These are phyloP conservation scores for Dasypus novemcinctus DNA, from an alignment of 2,113 vertebrate genomes.

Conservation along the genomic window DNA sequence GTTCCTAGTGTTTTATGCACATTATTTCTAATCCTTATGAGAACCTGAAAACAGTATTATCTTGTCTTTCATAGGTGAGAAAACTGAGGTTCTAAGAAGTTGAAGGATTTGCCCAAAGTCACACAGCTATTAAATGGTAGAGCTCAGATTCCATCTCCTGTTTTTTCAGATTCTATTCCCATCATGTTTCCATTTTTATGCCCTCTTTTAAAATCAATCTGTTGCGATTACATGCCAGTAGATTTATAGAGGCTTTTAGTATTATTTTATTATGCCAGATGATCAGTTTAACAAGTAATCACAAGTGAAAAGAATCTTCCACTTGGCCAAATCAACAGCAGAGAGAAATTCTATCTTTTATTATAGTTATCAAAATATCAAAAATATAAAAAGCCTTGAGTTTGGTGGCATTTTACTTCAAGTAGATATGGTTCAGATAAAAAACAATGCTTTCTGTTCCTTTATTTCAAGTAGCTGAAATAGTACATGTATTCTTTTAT, in stretches of 20 bases:
- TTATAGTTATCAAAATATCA: background rate
- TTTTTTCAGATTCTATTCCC: background rate
- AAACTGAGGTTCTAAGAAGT: background rate
- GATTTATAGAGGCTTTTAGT: background rate
- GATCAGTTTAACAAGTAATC: background rate
- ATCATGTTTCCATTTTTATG: background rate
- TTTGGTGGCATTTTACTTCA: background rate
- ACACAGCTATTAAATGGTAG: background rate
- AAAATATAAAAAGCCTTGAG: background rate
- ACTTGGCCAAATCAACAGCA: background rate
- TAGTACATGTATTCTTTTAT: background rate
- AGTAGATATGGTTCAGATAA: background rate
- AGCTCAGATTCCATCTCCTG: background rate
- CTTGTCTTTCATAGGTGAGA: background rate
- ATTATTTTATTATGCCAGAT: background rate
- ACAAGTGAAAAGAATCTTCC: background rate
- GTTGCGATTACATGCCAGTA: background rate
- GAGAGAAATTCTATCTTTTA: slow-evolving; percentile 21
- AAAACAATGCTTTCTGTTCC: background rate
- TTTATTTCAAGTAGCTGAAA: background rate
- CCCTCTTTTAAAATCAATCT: background rate
- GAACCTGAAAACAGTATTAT: background rate
- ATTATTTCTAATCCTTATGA: background rate
- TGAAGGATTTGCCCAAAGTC: background rate
- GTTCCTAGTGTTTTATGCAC: background rate